Base-by-base conservation (phyloP, 1,140 invertebrate genomes). In the Drosophila kepulauana region DNA sequence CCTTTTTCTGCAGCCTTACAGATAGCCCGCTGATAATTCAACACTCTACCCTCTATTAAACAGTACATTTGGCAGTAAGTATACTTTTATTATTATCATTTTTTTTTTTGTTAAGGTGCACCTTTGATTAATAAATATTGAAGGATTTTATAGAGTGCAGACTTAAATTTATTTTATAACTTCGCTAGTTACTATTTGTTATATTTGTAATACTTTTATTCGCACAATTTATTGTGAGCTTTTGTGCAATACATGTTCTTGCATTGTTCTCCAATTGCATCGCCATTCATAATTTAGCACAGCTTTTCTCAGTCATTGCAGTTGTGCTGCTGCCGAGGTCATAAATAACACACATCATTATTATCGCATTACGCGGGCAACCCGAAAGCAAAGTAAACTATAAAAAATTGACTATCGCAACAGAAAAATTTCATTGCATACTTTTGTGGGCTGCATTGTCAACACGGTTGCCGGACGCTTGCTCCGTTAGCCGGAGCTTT, bases 281-380 rank as follows among this genome's bases (percentile, higher is more conserved):
- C 6, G 5, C 2, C 57, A 45, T 30, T 59, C 51, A 65, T 63
- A 51, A 54, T 28, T 38, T 54, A 28, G 35, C 57, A 52, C 49
- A 65, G 63, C 51, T 64, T 63, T 63, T 63, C 41, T 28, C 51
- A 46, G 43, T 57, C 41, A 16, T 13, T 52, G 16, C 49, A 33
- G 20, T 51, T 48, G 2, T 33, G 6, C 35, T 28, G 8, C n/a
- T 28, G 51, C 5, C 15, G 58, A 10, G 13, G 45, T 11, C 59
- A 74, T 77, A 77, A 73, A 74, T 77, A 77, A 74, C 38, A 43
- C 57, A 77, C 75, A 77, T 73, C 84, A 88, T 87, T 88, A 87
- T 78, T 84, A 84, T 80, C 77, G 81, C 80, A 88, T 87, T 84
- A 84, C 54, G 33, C 45, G 54, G 65, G 16, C 61, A 77, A 58